A percentile compares a stretch with the other conserved stretches of the same genome.
Evolutionary conservation across 1,140 invertebrate genomes (phyloP).

Genomic region (Leguminivora glycinivorella): DNA sequence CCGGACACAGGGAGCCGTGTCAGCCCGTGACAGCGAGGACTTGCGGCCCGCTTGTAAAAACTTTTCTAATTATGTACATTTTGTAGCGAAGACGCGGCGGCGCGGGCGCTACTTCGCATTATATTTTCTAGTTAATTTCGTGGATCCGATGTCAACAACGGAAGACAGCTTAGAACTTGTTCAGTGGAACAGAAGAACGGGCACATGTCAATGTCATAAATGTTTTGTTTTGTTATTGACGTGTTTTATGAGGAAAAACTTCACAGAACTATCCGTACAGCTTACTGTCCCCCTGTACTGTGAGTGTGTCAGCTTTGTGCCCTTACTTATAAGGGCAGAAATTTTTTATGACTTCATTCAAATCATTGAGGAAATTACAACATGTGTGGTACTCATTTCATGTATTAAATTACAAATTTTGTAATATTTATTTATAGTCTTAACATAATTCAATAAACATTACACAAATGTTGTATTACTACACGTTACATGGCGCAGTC

Average conservation of each 20-base stretch:
- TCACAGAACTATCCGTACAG: no score
- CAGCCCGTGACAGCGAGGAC: slow-evolving; percentile 69
- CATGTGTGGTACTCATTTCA: no score
- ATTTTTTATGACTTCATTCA: no score
- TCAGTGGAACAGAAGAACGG: slow-evolving; percentile 11
- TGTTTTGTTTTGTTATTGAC: slow-evolving; percentile 5
- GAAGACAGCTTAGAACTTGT: slow-evolving; percentile 28
- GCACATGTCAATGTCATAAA: not conserved
- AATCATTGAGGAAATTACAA: no score
- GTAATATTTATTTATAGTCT: no score
- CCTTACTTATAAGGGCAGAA: no score
- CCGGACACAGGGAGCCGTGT: slow-evolving; percentile 69
- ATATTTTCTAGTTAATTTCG: slow-evolving; percentile 70
- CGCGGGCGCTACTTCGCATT: slow-evolving; percentile 56
- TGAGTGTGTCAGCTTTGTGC: no score
- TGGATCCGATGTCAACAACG: slow-evolving; percentile 51
- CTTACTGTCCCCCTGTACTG: no score
- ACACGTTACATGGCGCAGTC: no score
- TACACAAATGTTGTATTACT: no score
- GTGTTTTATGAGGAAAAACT: slow-evolving; percentile 20
- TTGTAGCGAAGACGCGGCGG: slow-evolving; percentile 65
- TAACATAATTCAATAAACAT: no score
- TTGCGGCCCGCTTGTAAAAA: slow-evolving; percentile 70
- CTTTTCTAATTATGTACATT: slow-evolving; percentile 78
- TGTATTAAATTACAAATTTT: no score